Conservation (phyloP, 2,797 vertebrate species). For the Cuculus canorus region DNA sequence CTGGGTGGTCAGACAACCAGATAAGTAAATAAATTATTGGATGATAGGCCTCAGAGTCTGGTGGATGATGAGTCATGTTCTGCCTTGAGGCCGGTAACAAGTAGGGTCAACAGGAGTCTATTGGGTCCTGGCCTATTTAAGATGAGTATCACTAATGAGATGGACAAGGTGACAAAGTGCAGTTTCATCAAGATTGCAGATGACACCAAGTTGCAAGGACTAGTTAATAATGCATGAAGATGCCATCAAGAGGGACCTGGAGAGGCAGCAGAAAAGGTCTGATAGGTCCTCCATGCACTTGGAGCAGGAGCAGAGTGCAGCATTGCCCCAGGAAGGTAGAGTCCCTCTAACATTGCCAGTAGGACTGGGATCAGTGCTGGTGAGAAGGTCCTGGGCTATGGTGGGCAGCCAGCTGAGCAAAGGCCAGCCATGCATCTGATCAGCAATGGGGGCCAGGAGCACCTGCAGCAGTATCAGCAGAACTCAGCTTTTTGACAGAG, state of each 20-base stretch:
- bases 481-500: not conserved
- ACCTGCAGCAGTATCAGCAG: not conserved
- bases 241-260: not conserved
- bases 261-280: not conserved
- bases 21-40: not conserved
- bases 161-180: not conserved
- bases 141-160: not conserved
- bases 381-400: not conserved
- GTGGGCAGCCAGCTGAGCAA: not conserved
- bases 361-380: accelerated
- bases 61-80: not conserved
- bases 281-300: too few relatives aligned
- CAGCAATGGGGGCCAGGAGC: not conserved
- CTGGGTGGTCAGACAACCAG: not conserved
- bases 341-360: not conserved
- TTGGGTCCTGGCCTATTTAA: not conserved
- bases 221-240: not conserved
- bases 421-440: not conserved
- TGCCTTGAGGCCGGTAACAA: not conserved
- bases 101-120: not conserved
- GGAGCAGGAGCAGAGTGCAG: not conserved
- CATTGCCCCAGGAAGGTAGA: not conserved
- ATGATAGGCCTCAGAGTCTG: not conserved
- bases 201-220: not conserved
- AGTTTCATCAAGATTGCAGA: not conserved